Conservation (phyloP, 1,140 invertebrate species). For the Mesaphorura yosii region DNA sequence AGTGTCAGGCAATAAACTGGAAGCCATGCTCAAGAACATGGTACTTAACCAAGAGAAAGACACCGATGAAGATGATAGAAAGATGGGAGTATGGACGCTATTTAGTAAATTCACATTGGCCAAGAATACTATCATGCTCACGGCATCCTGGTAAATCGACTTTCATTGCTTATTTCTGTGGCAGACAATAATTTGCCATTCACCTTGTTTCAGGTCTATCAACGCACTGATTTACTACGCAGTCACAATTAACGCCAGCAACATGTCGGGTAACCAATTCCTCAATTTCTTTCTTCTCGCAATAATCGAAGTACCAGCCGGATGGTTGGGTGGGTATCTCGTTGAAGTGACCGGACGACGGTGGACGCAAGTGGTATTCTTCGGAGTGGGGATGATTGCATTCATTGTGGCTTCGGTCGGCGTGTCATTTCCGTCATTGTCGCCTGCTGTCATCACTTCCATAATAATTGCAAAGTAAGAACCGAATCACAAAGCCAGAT, state of each 20-base stretch:
- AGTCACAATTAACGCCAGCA: constrained; percentile 48
- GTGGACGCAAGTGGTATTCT: constrained; percentile 40
- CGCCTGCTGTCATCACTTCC: constrained; percentile 6
- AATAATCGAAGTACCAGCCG: constrained; percentile 48
- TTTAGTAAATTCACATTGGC: constrained; percentile 46
- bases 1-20: constrained; percentile 15
- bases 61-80: constrained; percentile 32
- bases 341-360: constrained; percentile 43
- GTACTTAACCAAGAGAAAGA: constrained; percentile 5
- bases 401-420: constrained; percentile 37
- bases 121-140: constrained; percentile 45
- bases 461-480: constrained; percentile 19
- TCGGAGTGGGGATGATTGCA: constrained; percentile 36
- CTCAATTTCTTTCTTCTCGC: constrained; percentile 53
- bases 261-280: constrained; percentile 53
- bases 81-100: constrained; percentile 44
- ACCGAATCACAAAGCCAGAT: not conserved
- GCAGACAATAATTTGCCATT: constrained; percentile 6
- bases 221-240: constrained; percentile 49
- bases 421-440: not conserved
- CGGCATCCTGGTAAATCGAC: constrained; percentile 38
- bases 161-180: too few species aligned
- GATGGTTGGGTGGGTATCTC: constrained; percentile 35
- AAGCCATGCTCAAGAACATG: constrained; percentile 13
- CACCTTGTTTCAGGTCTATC: constrained; percentile 40